phyloP scores from a whole-genome alignment of 2,797 vertebrate genomes.

The Tragopan temminckii region DNA sequence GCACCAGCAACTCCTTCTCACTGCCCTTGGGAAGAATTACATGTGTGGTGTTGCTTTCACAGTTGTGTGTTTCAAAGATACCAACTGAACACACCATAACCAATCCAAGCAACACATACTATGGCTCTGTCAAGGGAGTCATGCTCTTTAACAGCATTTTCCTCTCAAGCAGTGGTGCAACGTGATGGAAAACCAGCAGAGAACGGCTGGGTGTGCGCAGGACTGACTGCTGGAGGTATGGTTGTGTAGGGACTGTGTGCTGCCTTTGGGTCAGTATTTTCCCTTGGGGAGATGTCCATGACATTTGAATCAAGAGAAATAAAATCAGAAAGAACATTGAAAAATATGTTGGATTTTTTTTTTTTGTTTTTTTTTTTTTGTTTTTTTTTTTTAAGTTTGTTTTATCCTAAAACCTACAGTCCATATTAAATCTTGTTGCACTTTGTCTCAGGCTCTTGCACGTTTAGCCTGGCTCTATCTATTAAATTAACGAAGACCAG shows the following conservation, averaged over 20 bases:
- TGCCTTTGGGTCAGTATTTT: fast-evolving
- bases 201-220: not conserved
- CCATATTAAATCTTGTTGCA: not conserved
- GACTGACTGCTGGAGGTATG: not conserved
- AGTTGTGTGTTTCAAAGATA: fast-evolving
- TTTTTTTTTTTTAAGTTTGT: not conserved
- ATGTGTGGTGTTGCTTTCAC: not conserved
- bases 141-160: not conserved
- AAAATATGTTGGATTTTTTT: not conserved
- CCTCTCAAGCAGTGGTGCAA: not conserved
- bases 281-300: not conserved
- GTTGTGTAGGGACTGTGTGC: not conserved
- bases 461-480: not conserved
- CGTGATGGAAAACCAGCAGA: not conserved
- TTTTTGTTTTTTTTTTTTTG: fast-evolving
- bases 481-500: not conserved
- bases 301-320: not conserved
- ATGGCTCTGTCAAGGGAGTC: not conserved
- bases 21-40: not conserved
- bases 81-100: not conserved
- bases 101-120: not conserved
- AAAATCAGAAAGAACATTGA: not conserved
- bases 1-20: not conserved
- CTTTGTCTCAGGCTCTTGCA: not conserved
- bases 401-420: not conserved